phyloP scores from a whole-genome alignment of 2,113 vertebrate species.

The Numida meleagris region DNA sequence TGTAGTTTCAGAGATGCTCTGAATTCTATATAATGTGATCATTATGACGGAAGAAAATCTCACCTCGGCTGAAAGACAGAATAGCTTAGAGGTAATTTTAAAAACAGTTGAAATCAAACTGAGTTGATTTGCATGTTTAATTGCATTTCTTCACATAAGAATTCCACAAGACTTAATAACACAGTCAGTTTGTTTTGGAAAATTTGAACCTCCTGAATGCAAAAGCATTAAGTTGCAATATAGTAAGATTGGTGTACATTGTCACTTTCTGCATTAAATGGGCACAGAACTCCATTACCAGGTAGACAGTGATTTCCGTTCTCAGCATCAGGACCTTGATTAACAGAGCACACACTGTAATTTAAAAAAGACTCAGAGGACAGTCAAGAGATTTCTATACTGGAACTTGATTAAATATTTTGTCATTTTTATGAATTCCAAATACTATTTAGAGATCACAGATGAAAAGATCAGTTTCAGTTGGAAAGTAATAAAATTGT shows the following conservation, averaged over 20 bases:
- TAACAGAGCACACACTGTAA: conserved; percentile 10
- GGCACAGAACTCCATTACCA: background rate
- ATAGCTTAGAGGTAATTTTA: background rate
- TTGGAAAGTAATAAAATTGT: background rate
- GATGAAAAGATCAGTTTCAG: conserved; percentile 15
- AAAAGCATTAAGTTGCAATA: background rate
- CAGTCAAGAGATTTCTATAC: conserved; percentile 13
- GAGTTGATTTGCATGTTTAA: background rate
- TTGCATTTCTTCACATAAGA: background rate
- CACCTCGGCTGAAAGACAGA: background rate
- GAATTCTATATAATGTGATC: background rate
- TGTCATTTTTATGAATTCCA: conserved; percentile 54
- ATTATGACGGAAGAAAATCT: background rate
- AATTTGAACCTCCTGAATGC: background rate
- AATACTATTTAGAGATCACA: conserved; percentile 19
- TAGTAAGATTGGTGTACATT: background rate
- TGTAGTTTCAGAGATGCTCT: background rate
- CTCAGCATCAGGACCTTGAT: background rate
- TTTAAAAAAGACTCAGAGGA: background rate
- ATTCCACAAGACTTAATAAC: background rate
- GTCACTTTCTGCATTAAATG: background rate
- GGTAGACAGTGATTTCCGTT: background rate
- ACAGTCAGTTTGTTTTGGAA: background rate
- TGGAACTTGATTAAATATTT: conserved; percentile 46
- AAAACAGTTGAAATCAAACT: background rate